Percentiles rank a stretch among this genome's conserved stretches.
phyloP scores from a whole-genome alignment of 1,140 invertebrate species.

The Carposina sasakii region DNA sequence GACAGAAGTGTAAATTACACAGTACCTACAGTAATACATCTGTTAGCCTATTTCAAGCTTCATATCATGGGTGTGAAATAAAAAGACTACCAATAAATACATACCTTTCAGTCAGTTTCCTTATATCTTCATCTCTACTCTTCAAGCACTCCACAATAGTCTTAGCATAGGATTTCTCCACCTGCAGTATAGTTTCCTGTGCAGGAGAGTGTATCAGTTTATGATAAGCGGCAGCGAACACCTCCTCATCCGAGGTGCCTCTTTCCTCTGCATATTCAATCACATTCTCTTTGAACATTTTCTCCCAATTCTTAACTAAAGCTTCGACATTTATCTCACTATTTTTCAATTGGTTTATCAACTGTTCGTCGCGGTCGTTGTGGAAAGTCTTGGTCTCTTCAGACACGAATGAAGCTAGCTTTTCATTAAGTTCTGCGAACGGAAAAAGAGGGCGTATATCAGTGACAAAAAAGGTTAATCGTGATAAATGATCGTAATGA shows the following conservation, averaged over 20 bases:
- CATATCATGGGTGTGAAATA: not conserved
- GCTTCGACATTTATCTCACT: slow-evolving; percentile 58
- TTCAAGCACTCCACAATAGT: slow-evolving; percentile 79
- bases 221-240: slow-evolving; percentile 87
- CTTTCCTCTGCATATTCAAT: slow-evolving; percentile 79
- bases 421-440: slow-evolving; percentile 67
- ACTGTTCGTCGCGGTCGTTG: slow-evolving; percentile 72
- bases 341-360: slow-evolving; percentile 63
- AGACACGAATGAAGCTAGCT: slow-evolving; percentile 68
- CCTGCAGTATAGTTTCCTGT: slow-evolving; percentile 82
- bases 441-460: no score
- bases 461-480: no score
- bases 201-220: slow-evolving; percentile 87
- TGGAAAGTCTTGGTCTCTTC: slow-evolving; percentile 72
- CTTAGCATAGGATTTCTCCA: slow-evolving; percentile 85
- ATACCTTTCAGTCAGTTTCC: slow-evolving; percentile 77
- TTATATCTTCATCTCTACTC: slow-evolving; percentile 78
- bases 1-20: no score
- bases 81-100: slow-evolving; percentile 13
- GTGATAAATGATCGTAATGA: no score
- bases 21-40: no score
- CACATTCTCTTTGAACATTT: slow-evolving; percentile 67
- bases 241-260: slow-evolving; percentile 81
- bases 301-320: slow-evolving; percentile 64
- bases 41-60: no score